A percentile compares a stretch with the other conserved stretches of the same genome.
phyloP scores from a whole-genome alignment of 2,113 vertebrate species.

The Bostrychus sinensis region DNA sequence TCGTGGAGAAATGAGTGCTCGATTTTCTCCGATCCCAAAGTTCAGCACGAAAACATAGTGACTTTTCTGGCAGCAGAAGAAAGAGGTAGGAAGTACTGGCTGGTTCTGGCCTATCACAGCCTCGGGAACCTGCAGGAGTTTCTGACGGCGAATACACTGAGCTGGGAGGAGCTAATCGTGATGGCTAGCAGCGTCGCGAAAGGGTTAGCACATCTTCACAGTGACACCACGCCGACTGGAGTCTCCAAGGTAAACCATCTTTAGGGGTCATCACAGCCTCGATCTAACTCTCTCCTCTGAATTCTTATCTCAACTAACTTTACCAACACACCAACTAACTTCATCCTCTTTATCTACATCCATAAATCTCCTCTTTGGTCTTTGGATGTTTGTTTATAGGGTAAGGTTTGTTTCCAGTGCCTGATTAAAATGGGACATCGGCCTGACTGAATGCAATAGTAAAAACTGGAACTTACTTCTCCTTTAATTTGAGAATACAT shows the following conservation, averaged over 20 bases:
- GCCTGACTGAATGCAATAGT: too few species aligned
- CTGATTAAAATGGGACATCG: too few species aligned
- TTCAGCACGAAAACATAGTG: constrained; percentile 86
- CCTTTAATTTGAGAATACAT: too few species aligned
- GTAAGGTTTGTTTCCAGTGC: too few species aligned
- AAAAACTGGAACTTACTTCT: too few species aligned
- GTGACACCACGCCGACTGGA: constrained; percentile 82
- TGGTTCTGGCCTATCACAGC: constrained; percentile 87
- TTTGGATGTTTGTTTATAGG: too few species aligned
- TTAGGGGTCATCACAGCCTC: too few species aligned
- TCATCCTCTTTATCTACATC: too few species aligned
- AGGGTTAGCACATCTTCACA: constrained; percentile 88
- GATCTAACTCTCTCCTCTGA: not conserved
- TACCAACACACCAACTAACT: not conserved
- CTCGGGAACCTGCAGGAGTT: constrained; percentile 91
- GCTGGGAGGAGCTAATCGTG: constrained; percentile 84
- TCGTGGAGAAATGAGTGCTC: constrained; percentile 88
- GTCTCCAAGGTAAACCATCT: constrained; percentile 76
- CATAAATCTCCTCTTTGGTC: too few species aligned
- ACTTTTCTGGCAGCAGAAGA: constrained; percentile 86
- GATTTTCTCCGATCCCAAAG: constrained; percentile 83
- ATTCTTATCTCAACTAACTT: not conserved
- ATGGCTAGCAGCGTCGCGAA: constrained; percentile 84
- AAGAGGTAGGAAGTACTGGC: constrained; percentile 85
- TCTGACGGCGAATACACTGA: constrained; percentile 80